Base-by-base conservation (phyloP, 2,113 vertebrate species). In the Anarrhichthys ocellatus region DNA sequence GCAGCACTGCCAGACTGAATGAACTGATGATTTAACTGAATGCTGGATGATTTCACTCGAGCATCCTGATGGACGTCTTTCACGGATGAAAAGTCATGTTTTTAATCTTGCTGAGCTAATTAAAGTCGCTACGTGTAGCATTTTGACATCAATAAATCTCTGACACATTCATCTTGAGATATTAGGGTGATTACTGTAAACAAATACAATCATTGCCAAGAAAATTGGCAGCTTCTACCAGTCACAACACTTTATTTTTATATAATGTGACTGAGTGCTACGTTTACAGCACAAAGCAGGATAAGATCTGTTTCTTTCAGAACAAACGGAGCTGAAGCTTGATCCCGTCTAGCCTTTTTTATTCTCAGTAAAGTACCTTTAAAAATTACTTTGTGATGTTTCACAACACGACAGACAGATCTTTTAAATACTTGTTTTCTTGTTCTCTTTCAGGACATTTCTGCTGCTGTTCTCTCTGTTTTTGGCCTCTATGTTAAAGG, bases 101-200 rank as follows among this genome's bases (percentile, higher is more conserved):
- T 91, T 83, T 83, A 83, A 83, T 90, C 87, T 80, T 1, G 79
- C 69, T 5, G 75, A 40, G 80, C 78, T 86, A 86, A 89, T 91
- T 89, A 89, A 81, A 82, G 88, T 36, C 4, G 48, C 83, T 7
- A 20, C 14, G 54, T 78, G 85, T n/a, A 29, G 61, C 87, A 46
- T 71, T 89, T 76, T 73, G 78, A 88, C 89, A 88, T 83, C 82
- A 68, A 87, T 81, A 76, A 73, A 76, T 90, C 72, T 52, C 72
- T 29, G 67, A 36, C 59, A 34, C 76, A 40, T 80, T 88, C 68
- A 68, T 83, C 81, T 79, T 62, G 77, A 87, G 68, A 90, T 87
- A 89, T 87, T 65, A 73, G 50, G 62, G 58, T 73, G 85, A 90
- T 89, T 85, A 85, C 84, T 85, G 78, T 79, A 83, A 90, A 90